These are phyloP conservation scores for Cheilosia vulpina DNA, from an alignment of 2,888 invertebrate genomes.

Conservation along the genomic window DNA sequence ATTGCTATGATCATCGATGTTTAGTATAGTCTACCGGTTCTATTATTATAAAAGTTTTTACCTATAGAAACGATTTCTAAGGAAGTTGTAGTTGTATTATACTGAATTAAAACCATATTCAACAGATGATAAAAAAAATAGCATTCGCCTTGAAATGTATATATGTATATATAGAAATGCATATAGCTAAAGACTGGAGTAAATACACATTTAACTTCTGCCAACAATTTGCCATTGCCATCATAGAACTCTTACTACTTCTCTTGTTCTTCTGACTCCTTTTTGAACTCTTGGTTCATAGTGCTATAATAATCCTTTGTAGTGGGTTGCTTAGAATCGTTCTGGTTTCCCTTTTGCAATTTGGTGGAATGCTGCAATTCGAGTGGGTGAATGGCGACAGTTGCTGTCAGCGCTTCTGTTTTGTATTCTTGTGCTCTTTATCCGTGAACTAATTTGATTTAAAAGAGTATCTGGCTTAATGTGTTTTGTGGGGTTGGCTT, in stretches of 20 bases:
- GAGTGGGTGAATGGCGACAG: conserved; percentile 38
- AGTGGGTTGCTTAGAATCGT: conserved; percentile 11
- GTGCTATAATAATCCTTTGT: conserved; percentile 45
- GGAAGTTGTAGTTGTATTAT: too few species aligned
- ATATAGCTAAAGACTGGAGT: conserved; percentile 5
- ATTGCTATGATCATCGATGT: too few species aligned
- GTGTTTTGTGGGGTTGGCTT: conserved; percentile 18
- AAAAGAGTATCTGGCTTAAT: conserved; percentile 45
- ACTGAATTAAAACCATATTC: too few species aligned
- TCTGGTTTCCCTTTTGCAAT: conserved; percentile 8
- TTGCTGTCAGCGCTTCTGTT: conserved; percentile 35
- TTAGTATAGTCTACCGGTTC: too few species aligned
- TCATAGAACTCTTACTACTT: conserved; percentile 31
- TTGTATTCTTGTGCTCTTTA: conserved; percentile 24
- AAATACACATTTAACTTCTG: conserved; percentile 48
- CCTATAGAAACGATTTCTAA: too few species aligned
- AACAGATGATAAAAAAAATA: neutral
- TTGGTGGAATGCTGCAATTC: conserved; percentile 6
- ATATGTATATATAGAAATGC: neutral
- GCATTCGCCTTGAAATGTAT: conserved; percentile 25
- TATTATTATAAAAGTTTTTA: too few species aligned
- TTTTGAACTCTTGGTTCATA: conserved; percentile 24
- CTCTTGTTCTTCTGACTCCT: conserved; percentile 2
- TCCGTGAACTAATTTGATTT: conserved; percentile 55
- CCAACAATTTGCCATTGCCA: conserved; percentile 51